Base-by-base conservation (phyloP, 2,797 vertebrate genomes). In the Pachyuromys duprasi region DNA sequence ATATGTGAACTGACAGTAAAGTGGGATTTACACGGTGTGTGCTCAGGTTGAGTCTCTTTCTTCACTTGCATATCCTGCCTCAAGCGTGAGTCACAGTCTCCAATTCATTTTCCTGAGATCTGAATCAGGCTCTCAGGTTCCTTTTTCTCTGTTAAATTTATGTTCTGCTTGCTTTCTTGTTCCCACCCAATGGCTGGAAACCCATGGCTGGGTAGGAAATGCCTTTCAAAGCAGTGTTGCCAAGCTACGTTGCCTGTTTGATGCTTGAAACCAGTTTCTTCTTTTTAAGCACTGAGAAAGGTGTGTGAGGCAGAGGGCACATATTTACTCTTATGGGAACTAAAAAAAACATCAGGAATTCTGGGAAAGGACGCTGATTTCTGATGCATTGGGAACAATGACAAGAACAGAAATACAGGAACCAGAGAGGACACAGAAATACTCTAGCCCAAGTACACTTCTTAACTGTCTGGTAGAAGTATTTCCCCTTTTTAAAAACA, bases 61-160 rank as follows among this genome's bases (percentile, higher is more conserved):
- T 95, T 89, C 76, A 78, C 90, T 91, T 91, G 86, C 79, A 87
- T 75, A 95, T 96, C 96, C 97, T 96, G 96, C 75, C 91, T 91
- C 8, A 93, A 74, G 91, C 96, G 91, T 96, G 97, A 97, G 92
- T 97, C 96, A 93, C 0, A 12, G 55, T 95, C 89, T 97, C 94
- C 76, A 5, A 69, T 97, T 96, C 62, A 74, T 96, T 97, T 97
- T 92, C 95, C 96, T 97, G 95, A 96, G 90, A 97, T 96, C 95
- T 96, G 94, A 96, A 91, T 95, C 2, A 4, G 70, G 86, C 92
- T 96, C 90, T 91, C 28, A 12, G 86, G 90, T 96, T 97, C 90
- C 80, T 95, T 91, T 91, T 91, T 97, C 89, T 89, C 67, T 93
- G 36, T 95, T 84, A 96, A 97, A 97, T 98, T 97, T 97, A 97